Evolutionary conservation across 2,888 invertebrate species (phyloP).

Genomic region (Synergus itoensis): DNA sequence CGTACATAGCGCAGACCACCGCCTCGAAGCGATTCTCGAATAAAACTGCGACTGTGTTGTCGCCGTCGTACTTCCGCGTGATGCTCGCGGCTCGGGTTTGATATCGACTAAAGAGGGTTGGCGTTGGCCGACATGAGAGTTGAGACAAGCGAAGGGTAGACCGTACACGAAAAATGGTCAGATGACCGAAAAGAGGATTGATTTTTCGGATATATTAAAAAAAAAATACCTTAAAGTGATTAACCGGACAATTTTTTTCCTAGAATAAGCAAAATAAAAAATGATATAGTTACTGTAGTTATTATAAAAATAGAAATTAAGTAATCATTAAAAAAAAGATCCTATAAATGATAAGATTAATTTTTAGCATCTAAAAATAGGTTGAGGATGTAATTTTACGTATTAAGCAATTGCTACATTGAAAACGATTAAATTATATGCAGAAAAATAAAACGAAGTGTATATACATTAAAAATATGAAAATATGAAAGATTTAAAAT

Average conservation of each 20-base stretch:
- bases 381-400: no score
- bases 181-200: slow-evolving; percentile 46
- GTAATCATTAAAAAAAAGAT: no score
- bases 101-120: slow-evolving; percentile 74
- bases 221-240: not conserved
- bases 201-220: slow-evolving; percentile 39
- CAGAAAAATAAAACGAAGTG: no score
- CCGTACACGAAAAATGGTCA: slow-evolving; percentile 40
- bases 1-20: slow-evolving; percentile 48
- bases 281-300: not conserved
- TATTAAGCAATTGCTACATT: no score
- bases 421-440: no score
- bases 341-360: no score
- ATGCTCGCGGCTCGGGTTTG: slow-evolving; percentile 60
- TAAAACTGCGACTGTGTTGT: slow-evolving; percentile 55
- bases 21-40: slow-evolving; percentile 57
- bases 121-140: slow-evolving; percentile 57
- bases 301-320: no score
- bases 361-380: no score
- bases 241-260: not conserved
- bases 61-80: slow-evolving; percentile 44
- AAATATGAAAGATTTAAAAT: no score
- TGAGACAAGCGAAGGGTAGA: slow-evolving; percentile 57
- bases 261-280: not conserved
- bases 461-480: no score